Evolutionary conservation across 2,113 vertebrate genomes (phyloP).

Genomic region (Mormoops blainvillei): DNA sequence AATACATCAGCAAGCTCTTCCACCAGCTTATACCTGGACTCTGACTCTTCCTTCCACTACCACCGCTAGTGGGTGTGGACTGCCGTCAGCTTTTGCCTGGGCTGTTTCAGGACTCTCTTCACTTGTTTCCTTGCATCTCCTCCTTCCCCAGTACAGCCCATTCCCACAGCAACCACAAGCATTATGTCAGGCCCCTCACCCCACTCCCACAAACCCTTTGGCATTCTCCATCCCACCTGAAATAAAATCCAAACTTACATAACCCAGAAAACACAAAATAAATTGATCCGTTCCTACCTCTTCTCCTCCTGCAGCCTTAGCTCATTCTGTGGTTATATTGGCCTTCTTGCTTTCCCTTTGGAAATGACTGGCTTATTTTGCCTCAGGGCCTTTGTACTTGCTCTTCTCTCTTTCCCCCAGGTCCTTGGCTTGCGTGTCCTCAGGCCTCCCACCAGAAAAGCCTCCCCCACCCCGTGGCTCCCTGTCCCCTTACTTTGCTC

Average conservation of each 20-base stretch:
- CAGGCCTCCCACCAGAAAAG: not conserved
- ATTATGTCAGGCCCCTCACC: not conserved
- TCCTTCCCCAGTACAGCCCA: not conserved
- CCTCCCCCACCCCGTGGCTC: not conserved
- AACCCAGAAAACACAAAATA: not conserved
- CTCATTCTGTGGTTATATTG: not conserved
- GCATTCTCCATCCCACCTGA: not conserved
- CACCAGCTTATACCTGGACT: not conserved
- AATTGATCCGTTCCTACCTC: not conserved
- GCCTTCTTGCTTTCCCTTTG: not conserved
- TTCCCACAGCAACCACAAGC: not conserved
- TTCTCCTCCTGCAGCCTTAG: not conserved
- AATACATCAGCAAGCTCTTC: not conserved
- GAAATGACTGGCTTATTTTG: not conserved
- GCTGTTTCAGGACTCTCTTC: not conserved
- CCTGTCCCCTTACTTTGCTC: not conserved
- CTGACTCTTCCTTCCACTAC: not conserved
- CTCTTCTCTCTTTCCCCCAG: not conserved
- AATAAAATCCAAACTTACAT: conserved; percentile 4
- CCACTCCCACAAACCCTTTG: not conserved
- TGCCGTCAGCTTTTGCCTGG: not conserved
- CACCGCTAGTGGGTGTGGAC: not conserved
- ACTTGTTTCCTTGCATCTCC: not conserved
- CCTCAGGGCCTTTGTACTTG: not conserved
- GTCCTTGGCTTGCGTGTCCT: not conserved